phyloP scores from a whole-genome alignment of 2,888 invertebrate genomes.

The Acronicta aceris region DNA sequence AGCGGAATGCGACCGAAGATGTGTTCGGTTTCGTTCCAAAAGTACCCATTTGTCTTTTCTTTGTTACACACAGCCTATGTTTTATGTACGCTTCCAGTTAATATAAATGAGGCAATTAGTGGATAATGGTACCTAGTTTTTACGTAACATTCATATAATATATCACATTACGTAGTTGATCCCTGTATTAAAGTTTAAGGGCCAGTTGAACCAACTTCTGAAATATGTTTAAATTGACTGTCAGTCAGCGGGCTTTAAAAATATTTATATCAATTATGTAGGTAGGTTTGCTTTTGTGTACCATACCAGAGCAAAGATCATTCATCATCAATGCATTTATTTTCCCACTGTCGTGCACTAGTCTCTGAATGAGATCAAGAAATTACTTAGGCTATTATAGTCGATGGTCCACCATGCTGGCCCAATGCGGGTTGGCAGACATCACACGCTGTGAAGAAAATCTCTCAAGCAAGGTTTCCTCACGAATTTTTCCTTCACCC shows the following conservation, averaged over 20 bases:
- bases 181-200: constrained; percentile 25
- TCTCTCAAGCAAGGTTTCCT: too few relatives aligned
- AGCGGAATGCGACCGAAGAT: constrained; percentile 60
- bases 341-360: too few relatives aligned
- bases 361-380: too few relatives aligned
- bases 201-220: constrained; percentile 21
- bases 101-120: constrained; percentile 67
- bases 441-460: too few relatives aligned
- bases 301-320: too few relatives aligned
- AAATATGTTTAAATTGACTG: constrained; percentile 8
- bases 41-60: constrained; percentile 66
- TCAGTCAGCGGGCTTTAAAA: constrained; percentile 22
- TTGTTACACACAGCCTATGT: constrained; percentile 61
- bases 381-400: too few relatives aligned
- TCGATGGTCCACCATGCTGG: too few relatives aligned
- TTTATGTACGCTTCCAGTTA: constrained; percentile 60
- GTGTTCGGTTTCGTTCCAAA: constrained; percentile 63
- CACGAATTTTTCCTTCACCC: too few relatives aligned
- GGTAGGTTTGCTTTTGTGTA: too few relatives aligned
- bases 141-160: constrained; percentile 37
- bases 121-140: constrained; percentile 62
- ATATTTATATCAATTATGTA: too few relatives aligned
- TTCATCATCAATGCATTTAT: too few relatives aligned
- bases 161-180: constrained; percentile 26
- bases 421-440: too few relatives aligned